Percentiles rank a stretch among this genome's conserved stretches.
phyloP scores from a whole-genome alignment of 2,113 vertebrate species.

The Trogon surrucura region DNA sequence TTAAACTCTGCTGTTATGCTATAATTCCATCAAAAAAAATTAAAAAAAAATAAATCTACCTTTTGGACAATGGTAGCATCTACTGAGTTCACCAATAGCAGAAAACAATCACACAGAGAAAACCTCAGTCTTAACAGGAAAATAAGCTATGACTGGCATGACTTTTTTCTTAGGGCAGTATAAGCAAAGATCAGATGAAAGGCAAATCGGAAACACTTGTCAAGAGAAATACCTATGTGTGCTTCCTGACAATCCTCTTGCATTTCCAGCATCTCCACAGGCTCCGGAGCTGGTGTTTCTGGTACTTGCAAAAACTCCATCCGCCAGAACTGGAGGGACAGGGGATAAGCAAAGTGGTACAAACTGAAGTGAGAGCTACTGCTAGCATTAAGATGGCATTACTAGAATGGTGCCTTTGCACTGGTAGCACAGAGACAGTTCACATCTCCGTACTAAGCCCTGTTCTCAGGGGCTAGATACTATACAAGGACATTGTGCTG shows the following conservation, averaged over 20 bases:
- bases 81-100: accelerated
- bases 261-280: constrained; percentile 85
- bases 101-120: neutral
- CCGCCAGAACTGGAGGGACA: constrained; percentile 90
- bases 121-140: neutral
- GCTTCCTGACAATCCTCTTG: constrained; percentile 91
- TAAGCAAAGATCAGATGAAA: neutral
- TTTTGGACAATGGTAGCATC: neutral
- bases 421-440: neutral
- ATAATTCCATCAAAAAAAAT: neutral
- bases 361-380: neutral
- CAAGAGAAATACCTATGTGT: constrained; percentile 84
- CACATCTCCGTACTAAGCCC: neutral
- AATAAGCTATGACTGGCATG: accelerated
- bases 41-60: neutral
- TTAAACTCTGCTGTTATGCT: neutral
- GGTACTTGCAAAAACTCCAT: constrained; percentile 99
- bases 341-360: neutral
- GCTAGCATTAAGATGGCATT: neutral
- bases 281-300: constrained; percentile 94
- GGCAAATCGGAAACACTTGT: neutral
- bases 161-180: neutral
- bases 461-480: neutral
- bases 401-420: neutral
- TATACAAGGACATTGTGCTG: neutral